Conservation (phyloP, 2,888 invertebrate species). For the Cephus spinipes region DNA sequence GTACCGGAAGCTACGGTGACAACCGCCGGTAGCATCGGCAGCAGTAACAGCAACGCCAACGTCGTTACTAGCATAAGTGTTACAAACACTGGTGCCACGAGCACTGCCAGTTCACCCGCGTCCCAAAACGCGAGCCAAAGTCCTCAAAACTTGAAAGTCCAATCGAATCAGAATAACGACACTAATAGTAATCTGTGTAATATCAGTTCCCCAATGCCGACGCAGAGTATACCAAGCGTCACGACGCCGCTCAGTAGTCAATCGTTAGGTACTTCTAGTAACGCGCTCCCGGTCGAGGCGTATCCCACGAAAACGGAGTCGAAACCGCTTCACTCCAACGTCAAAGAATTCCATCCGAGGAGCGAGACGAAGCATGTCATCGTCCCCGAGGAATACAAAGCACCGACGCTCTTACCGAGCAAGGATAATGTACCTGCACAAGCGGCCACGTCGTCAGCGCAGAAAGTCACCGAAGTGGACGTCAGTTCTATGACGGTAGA, state of each 20-base stretch:
- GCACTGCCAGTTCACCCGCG: conserved; percentile 13
- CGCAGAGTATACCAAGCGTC: conserved; percentile 39
- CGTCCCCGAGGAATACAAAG: conserved; percentile 38
- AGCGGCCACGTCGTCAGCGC: conserved; percentile 36
- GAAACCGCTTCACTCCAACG: conserved; percentile 48
- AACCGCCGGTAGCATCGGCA: conserved; percentile 6
- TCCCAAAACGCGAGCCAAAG: conserved; percentile 21
- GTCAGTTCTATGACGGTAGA: conserved; percentile 17
- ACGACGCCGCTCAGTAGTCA: conserved; percentile 47
- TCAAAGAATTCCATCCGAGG: conserved; percentile 53
- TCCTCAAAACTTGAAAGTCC: conserved; percentile 33
- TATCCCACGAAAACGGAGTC: conserved; percentile 36
- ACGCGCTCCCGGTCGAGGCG: conserved; percentile 31
- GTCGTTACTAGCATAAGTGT: neutral
- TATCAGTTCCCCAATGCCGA: conserved; percentile 35
- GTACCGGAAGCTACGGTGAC: conserved; percentile 31
- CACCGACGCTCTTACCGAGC: conserved; percentile 35
- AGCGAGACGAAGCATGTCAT: conserved; percentile 43
- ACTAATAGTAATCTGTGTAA: conserved; percentile 42
- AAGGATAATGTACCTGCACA: conserved; percentile 59
- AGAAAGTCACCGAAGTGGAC: conserved; percentile 30
- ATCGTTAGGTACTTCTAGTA: conserved; percentile 32
- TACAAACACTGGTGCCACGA: neutral
- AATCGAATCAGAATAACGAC: conserved; percentile 44
- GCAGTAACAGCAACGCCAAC: neutral